A percentile compares a stretch with the other conserved stretches of the same genome.
phyloP scores from a whole-genome alignment of 2,113 vertebrate species.

The Puffinus mauretanicus region DNA sequence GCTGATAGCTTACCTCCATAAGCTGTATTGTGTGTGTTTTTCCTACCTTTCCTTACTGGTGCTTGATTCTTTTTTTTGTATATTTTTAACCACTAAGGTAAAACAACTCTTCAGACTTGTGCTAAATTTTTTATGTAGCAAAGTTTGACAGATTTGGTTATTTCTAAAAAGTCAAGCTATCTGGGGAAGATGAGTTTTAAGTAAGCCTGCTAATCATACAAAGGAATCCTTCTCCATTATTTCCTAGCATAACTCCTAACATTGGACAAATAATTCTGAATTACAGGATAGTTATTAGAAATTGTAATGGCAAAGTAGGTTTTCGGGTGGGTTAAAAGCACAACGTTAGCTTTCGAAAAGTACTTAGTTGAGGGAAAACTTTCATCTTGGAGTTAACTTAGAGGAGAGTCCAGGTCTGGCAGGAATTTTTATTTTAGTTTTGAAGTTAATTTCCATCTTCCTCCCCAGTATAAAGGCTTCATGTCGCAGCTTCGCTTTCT shows the following conservation, averaged over 20 bases:
- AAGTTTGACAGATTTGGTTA: neutral
- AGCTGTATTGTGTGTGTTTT: neutral
- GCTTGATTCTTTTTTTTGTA: neutral
- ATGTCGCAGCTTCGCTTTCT: neutral
- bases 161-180: neutral
- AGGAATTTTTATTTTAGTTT: neutral
- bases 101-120: neutral
- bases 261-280: neutral
- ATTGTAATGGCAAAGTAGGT: neutral
- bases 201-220: neutral
- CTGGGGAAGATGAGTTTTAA: neutral
- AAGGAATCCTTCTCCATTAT: neutral
- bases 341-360: neutral
- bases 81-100: neutral
- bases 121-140: neutral
- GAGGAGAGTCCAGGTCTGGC: neutral
- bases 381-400: neutral
- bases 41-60: neutral
- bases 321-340: neutral
- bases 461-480: neutral
- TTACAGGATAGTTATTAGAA: neutral
- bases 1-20: neutral
- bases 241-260: neutral
- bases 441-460: neutral
- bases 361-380: neutral